phyloP scores from a whole-genome alignment of 2,797 vertebrate species.

The Sarcoramphus papa region DNA sequence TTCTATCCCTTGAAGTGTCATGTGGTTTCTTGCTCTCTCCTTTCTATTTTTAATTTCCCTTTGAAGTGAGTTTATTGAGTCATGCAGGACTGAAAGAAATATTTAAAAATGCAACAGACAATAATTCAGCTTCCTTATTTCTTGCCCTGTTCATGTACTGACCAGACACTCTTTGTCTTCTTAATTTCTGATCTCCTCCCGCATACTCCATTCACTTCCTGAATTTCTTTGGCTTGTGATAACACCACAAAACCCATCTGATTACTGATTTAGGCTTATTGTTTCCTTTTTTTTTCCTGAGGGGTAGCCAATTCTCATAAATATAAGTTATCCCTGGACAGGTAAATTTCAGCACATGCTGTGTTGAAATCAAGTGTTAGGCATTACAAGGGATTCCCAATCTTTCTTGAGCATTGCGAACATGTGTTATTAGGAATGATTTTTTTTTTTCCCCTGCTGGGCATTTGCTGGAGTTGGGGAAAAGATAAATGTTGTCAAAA shows the following conservation, averaged over 20 bases:
- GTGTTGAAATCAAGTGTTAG: not conserved
- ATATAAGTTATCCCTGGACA: not conserved
- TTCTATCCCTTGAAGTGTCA: not conserved
- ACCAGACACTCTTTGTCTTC: not conserved
- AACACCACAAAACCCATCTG: not conserved
- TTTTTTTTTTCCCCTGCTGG: not conserved
- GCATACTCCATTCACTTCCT: not conserved
- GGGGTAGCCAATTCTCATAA: not conserved
- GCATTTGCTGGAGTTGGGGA: not conserved
- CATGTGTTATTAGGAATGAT: not conserved
- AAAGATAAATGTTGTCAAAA: not conserved
- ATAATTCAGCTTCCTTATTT: constrained; percentile 8
- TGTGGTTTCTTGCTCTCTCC: not conserved
- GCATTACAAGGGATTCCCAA: not conserved
- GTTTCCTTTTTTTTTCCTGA: not conserved
- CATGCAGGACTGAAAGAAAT: not conserved
- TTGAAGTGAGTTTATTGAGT: constrained; percentile 1
- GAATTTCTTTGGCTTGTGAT: not conserved
- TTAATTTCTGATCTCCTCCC: not conserved
- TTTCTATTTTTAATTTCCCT: constrained; percentile 25
- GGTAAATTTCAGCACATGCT: not conserved
- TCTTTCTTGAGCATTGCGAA: not conserved
- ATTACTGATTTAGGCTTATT: not conserved
- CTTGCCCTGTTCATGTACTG: not conserved
- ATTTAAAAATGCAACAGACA: not conserved